These are phyloP conservation scores for Sinocyclocheilus grahami DNA, from an alignment of 2,113 vertebrate genomes.

Conservation along the genomic window DNA sequence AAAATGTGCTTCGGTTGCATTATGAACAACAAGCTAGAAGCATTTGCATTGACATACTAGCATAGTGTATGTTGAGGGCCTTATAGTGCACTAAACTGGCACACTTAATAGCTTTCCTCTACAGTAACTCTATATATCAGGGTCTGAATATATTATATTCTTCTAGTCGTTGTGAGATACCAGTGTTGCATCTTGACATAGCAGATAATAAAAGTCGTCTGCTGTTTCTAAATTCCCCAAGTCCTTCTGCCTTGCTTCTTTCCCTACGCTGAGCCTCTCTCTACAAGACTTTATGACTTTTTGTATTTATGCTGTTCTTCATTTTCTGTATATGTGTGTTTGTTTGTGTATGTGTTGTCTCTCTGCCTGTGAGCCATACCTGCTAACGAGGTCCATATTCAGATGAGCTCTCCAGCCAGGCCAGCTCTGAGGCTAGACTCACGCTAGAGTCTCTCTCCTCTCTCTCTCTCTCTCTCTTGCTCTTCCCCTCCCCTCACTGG, in stretches of 20 bases:
- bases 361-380: slow-evolving; percentile 42
- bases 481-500: slow-evolving; percentile 43
- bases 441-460: slow-evolving; percentile 1
- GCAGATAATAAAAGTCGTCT: slow-evolving; percentile 26
- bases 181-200: background rate
- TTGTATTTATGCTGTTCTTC: slow-evolving; percentile 24
- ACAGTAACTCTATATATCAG: slow-evolving; percentile 15
- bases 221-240: slow-evolving; percentile 23
- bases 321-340: slow-evolving; percentile 3
- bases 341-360: slow-evolving; percentile 22
- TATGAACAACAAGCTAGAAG: background rate
- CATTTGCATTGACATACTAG: slow-evolving; percentile 5
- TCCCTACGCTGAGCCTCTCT: slow-evolving; percentile 5
- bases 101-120: background rate
- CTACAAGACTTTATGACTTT: slow-evolving; percentile 8
- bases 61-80: background rate
- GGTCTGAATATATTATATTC: background rate
- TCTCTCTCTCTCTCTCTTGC: slow-evolving; percentile 15
- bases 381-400: slow-evolving; percentile 44
- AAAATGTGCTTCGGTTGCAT: background rate
- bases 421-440: background rate
- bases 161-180: background rate
- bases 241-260: slow-evolving; percentile 7
- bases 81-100: background rate
- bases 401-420: slow-evolving; percentile 45